phyloP scores from a whole-genome alignment of 2,113 vertebrate species.

The Chunga burmeisteri region DNA sequence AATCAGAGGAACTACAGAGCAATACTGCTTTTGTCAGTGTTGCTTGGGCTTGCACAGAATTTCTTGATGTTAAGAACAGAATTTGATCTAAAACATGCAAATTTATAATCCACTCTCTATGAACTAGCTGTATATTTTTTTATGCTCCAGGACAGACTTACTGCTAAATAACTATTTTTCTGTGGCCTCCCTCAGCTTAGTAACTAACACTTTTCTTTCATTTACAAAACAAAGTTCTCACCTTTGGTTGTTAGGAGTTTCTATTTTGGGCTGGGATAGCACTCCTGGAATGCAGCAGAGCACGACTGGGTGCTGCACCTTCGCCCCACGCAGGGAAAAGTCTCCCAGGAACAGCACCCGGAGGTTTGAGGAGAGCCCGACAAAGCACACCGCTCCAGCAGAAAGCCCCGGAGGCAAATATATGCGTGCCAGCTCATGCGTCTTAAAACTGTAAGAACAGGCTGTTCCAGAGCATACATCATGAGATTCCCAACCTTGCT shows the following conservation, averaged over 20 bases:
- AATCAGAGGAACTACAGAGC: not conserved
- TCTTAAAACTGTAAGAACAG: not conserved
- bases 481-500: not conserved
- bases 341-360: not conserved
- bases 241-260: not conserved
- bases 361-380: not conserved
- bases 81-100: not conserved
- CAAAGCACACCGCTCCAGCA: not conserved
- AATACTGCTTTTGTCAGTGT: not conserved
- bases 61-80: not conserved
- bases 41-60: not conserved
- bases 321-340: not conserved
- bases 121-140: not conserved
- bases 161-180: not conserved
- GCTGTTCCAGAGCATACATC: slow-evolving; percentile 14
- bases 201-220: not conserved
- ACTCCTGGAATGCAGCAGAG: slow-evolving; percentile 39
- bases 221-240: slow-evolving; percentile 23
- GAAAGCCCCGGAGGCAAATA: not conserved
- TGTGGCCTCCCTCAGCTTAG: not conserved
- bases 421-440: not conserved
- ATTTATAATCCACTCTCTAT: not conserved
- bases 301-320: not conserved
- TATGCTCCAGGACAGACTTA: not conserved
- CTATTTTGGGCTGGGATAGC: not conserved